Conservation (phyloP, 2,113 vertebrate genomes). For the Brachyhypopomus occidentalis region DNA sequence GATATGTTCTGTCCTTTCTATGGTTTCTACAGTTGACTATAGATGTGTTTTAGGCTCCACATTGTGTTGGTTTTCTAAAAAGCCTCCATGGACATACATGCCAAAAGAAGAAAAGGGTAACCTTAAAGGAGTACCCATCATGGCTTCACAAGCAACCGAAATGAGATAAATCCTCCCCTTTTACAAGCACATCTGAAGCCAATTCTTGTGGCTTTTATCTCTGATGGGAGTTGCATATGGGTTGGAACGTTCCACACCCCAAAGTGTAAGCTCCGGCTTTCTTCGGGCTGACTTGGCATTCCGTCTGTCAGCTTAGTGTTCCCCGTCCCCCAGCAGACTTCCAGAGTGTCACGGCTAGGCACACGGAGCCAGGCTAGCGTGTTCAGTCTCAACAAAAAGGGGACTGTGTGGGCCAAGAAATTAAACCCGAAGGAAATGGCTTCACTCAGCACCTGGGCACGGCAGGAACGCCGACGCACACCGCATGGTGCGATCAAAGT, state of each 20-base stretch:
- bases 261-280: constrained; percentile 7
- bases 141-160: constrained; percentile 31
- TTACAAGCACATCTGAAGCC: constrained; percentile 51
- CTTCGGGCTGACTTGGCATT: constrained; percentile 30
- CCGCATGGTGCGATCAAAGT: constrained; percentile 57
- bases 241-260: constrained; percentile 36
- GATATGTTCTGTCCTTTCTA: constrained; percentile 10
- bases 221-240: constrained; percentile 39
- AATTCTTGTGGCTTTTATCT: constrained; percentile 36
- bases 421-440: constrained; percentile 56
- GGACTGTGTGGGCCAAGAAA: constrained; percentile 55
- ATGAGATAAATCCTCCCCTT: constrained; percentile 42
- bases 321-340: constrained; percentile 27
- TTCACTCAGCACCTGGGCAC: constrained; percentile 62
- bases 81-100: neutral
- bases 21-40: neutral
- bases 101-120: neutral
- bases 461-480: constrained; percentile 49
- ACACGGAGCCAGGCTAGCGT: constrained; percentile 14
- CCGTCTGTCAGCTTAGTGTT: constrained; percentile 17
- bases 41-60: constrained; percentile 8
- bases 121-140: neutral
- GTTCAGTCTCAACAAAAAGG: constrained; percentile 56
- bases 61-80: constrained; percentile 1
- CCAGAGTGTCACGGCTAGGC: constrained; percentile 9